phyloP scores from a whole-genome alignment of 1,140 invertebrate species.

The Ladona fulva region DNA sequence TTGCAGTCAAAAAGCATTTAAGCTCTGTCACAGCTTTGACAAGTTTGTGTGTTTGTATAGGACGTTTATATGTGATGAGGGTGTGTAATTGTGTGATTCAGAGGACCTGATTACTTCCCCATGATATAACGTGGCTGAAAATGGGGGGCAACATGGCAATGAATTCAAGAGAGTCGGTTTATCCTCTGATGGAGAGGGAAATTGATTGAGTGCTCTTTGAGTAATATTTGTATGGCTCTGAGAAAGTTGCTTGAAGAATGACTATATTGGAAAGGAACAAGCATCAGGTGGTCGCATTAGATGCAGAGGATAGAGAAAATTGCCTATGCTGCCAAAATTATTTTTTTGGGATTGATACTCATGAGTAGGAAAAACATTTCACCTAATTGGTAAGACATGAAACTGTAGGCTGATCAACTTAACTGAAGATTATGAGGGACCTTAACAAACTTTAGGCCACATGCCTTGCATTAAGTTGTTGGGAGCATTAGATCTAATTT shows the following conservation, averaged over 20 bases:
- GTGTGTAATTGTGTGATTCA: neutral
- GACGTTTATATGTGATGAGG: neutral
- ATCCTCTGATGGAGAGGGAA: neutral
- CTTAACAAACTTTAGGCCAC: neutral
- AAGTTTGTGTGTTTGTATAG: conserved; percentile 6
- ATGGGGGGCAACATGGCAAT: neutral
- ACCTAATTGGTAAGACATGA: neutral
- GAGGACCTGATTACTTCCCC: neutral
- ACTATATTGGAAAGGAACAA: neutral
- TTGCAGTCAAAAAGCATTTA: neutral
- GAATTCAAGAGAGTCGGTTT: neutral
- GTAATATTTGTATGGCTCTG: neutral
- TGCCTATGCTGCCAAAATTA: conserved; percentile 5
- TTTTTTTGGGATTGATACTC: neutral
- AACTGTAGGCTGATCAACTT: neutral
- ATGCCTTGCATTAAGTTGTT: neutral
- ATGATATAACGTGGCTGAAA: neutral
- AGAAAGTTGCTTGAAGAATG: neutral
- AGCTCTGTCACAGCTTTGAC: conserved; percentile 7
- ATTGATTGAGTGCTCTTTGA: neutral
- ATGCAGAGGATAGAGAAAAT: neutral
- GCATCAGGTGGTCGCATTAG: neutral
- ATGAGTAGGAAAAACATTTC: neutral
- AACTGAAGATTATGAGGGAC: neutral
- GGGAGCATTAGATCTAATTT: neutral